Conservation (phyloP, 2,113 vertebrate species). For the Crotophaga sulcirostris region DNA sequence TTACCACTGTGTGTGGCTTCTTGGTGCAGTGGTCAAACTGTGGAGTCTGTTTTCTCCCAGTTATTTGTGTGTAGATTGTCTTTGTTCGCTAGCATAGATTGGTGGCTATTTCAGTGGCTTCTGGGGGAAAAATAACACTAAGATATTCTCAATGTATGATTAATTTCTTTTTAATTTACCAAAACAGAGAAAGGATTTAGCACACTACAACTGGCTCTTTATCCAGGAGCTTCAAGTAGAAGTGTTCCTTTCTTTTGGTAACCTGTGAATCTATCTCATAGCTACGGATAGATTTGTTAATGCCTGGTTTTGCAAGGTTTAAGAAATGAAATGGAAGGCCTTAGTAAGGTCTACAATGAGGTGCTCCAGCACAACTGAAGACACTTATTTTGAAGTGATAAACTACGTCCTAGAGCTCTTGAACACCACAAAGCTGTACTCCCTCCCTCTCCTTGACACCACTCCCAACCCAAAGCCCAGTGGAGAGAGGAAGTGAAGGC, state of each 20-base stretch:
- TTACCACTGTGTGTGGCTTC: neutral
- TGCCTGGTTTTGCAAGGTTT: neutral
- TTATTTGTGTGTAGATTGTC: neutral
- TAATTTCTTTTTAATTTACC: neutral
- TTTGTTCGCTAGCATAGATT: neutral
- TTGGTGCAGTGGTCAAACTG: neutral
- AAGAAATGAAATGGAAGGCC: neutral
- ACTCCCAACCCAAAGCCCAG: neutral
- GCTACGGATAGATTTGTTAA: neutral
- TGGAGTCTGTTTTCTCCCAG: neutral
- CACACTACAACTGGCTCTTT: neutral
- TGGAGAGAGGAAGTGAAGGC: neutral
- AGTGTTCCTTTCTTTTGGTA: neutral
- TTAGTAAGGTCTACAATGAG: neutral
- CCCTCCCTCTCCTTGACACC: neutral
- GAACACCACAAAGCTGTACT: neutral
- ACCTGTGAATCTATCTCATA: neutral
- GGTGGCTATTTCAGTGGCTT: neutral
- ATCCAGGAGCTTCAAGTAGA: neutral
- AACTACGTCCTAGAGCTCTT: neutral
- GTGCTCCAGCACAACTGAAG: neutral
- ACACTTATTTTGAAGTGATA: neutral
- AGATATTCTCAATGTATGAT: neutral
- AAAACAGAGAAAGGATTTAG: neutral
- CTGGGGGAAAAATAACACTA: neutral